phyloP scores from a whole-genome alignment of 2,797 vertebrate genomes.

The Prionace glauca region DNA sequence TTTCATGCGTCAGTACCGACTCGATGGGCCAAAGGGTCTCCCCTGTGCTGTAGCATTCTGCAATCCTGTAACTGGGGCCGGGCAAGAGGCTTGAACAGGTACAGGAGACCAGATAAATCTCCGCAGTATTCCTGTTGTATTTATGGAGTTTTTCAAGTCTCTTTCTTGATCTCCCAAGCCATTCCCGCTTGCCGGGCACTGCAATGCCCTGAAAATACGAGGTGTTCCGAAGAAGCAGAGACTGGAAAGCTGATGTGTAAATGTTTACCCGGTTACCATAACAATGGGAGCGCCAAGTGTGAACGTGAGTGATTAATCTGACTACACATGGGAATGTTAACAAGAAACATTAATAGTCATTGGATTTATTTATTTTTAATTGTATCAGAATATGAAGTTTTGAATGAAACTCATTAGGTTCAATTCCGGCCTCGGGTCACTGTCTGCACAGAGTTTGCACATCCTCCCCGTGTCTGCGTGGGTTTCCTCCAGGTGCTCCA shows the following conservation, averaged over 20 bases:
- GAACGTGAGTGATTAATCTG: constrained; percentile 62
- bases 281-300: constrained; percentile 54
- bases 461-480: no score
- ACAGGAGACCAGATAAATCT: background rate
- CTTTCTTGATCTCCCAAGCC: constrained; percentile 57
- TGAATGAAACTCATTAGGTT: background rate
- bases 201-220: constrained; percentile 62
- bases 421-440: no score
- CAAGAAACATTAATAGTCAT: no score
- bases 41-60: no score
- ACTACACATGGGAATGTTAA: background rate
- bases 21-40: background rate
- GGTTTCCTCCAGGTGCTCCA: no score
- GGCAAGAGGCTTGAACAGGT: background rate
- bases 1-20: no score
- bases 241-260: constrained; percentile 62
- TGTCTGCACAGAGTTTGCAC: no score
- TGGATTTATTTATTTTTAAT: background rate
- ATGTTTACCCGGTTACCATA: constrained; percentile 64
- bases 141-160: background rate
- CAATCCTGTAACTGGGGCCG: background rate
- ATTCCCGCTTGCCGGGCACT: constrained; percentile 64
- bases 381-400: background rate
- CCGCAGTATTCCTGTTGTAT: background rate
- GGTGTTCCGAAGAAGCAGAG: constrained; percentile 63